These are phyloP conservation scores for Myiagra hebetior DNA, from an alignment of 2,113 vertebrate genomes.

Conservation along the genomic window DNA sequence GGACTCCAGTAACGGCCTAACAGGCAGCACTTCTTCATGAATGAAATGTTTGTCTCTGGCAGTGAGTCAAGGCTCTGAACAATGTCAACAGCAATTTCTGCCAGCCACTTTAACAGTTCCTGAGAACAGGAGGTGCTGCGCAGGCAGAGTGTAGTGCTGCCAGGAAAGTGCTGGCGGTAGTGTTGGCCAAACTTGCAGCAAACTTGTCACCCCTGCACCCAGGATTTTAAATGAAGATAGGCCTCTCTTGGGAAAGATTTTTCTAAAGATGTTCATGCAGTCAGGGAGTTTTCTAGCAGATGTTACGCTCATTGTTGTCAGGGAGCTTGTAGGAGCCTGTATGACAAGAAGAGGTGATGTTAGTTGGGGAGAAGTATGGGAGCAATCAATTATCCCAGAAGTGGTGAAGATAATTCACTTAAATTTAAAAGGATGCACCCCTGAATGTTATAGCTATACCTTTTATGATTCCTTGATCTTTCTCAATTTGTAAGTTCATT, in stretches of 20 bases:
- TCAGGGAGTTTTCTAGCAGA: neutral
- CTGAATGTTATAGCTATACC: neutral
- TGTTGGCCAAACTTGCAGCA: conserved; percentile 27
- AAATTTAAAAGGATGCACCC: neutral
- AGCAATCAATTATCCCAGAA: neutral
- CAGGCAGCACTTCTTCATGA: conserved; percentile 89
- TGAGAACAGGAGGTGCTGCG: conserved; percentile 60
- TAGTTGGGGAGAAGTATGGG: neutral
- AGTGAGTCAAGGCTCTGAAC: conserved; percentile 80
- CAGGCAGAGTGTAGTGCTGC: neutral
- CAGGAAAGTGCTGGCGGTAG: neutral
- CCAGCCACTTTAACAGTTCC: conserved; percentile 70
- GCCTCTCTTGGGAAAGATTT: conserved; percentile 3
- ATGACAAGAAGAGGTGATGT: neutral
- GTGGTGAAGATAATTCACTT: neutral
- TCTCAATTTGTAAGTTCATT: neutral
- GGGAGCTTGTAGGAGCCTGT: neutral
- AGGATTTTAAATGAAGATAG: neutral
- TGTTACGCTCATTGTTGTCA: neutral
- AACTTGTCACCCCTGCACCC: neutral
- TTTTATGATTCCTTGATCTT: neutral
- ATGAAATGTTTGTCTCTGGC: conserved; percentile 95
- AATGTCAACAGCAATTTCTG: conserved; percentile 91
- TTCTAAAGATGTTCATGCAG: neutral
- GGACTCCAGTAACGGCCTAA: conserved; percentile 84